Percentiles rank a stretch among this genome's conserved stretches.
Evolutionary conservation across 2,888 invertebrate species (phyloP).

Genomic region (Lapara coniferarum): DNA sequence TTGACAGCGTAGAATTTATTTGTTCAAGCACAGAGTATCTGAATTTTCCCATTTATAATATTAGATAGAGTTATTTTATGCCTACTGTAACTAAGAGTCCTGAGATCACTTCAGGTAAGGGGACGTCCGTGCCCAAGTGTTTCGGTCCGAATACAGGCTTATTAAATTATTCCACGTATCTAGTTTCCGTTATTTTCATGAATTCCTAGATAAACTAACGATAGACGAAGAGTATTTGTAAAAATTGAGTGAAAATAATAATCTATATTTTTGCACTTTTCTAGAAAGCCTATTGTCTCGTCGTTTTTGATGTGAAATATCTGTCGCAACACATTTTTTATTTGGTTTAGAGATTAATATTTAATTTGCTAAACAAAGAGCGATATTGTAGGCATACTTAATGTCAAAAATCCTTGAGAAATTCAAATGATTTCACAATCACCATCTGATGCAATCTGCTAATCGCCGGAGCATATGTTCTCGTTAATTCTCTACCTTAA

Average conservation of each 20-base stretch:
- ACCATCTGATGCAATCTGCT: background rate
- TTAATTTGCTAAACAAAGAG: no score
- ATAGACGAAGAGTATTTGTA: background rate
- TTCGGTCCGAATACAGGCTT: background rate
- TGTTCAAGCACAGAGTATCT: no score
- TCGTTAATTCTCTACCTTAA: constrained; percentile 9
- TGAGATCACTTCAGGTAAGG: background rate
- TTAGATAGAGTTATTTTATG: background rate
- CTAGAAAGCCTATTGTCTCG: no score
- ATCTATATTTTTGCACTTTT: background rate
- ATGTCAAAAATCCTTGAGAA: no score
- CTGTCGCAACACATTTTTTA: no score
- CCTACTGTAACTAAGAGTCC: background rate
- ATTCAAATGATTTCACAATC: background rate
- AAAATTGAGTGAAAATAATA: background rate
- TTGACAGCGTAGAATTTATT: no score
- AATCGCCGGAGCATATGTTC: background rate
- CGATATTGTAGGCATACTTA: no score
- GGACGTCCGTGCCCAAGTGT: constrained; percentile 8
- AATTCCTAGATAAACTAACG: background rate
- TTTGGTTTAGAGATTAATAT: no score
- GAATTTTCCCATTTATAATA: background rate
- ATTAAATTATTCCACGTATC: constrained; percentile 9
- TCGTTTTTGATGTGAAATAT: no score
- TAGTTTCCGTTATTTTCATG: background rate